Conservation (phyloP, 2,888 invertebrate species). For the Microdon myrmicae region DNA sequence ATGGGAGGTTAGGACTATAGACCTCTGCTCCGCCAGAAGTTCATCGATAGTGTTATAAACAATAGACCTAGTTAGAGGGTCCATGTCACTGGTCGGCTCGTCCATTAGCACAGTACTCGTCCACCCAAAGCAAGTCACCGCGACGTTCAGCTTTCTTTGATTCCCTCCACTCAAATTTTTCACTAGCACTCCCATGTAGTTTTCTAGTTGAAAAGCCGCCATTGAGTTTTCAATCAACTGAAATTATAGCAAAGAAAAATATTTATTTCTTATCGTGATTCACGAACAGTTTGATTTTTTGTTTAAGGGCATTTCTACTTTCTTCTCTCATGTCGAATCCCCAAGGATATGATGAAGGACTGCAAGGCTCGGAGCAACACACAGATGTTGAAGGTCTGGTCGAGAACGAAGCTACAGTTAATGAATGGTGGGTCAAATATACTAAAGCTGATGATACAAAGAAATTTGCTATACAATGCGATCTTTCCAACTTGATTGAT, state of each 20-base stretch:
- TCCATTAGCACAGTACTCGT: conserved; percentile 79
- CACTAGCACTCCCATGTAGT: conserved; percentile 64
- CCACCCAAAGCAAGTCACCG: conserved; percentile 79
- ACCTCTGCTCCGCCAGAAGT: conserved; percentile 60
- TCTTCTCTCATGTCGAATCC: conserved; percentile 46
- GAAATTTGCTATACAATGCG: too few species aligned
- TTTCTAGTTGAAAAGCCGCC: conserved; percentile 62
- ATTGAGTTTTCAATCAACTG: conserved; percentile 60
- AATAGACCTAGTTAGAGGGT: conserved; percentile 69
- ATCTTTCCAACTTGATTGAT: too few species aligned
- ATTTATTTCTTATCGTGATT: conserved; percentile 39
- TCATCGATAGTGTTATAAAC: conserved; percentile 64
- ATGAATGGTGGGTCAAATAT: too few species aligned
- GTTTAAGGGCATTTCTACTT: too few species aligned
- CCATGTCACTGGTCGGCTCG: conserved; percentile 80
- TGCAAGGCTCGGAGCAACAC: too few species aligned
- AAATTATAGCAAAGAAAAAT: conserved; percentile 30
- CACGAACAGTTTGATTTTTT: too few species aligned
- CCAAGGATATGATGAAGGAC: too few species aligned
- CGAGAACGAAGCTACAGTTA: too few species aligned
- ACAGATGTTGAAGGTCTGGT: too few species aligned
- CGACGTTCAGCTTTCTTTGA: conserved; percentile 80
- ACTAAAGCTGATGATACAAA: too few species aligned
- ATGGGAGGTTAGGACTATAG: conserved; percentile 66
- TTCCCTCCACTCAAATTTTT: conserved; percentile 73